Conservation (phyloP, 92 coral and sea anemone species). For the Anthopleura xanthogrammica region DNA sequence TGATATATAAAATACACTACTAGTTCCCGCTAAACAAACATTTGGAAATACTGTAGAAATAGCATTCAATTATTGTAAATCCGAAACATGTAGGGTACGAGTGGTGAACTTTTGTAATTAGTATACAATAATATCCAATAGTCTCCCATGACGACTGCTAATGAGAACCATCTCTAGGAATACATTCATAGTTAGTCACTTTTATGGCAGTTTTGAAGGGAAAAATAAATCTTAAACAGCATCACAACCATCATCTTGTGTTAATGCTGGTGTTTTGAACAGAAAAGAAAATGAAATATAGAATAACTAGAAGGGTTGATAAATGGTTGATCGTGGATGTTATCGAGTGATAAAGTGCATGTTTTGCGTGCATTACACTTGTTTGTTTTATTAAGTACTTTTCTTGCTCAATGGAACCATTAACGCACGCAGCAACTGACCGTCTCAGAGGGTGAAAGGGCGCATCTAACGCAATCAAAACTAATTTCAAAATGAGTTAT, state of each 20-base stretch:
- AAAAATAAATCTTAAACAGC: not conserved
- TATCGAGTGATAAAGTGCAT: not conserved
- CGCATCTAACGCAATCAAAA: too few species aligned
- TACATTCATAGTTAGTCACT: not conserved
- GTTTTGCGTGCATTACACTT: not conserved
- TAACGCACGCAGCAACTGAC: not conserved
- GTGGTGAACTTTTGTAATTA: too few species aligned
- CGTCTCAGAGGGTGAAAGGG: too few species aligned
- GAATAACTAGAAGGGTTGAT: not conserved
- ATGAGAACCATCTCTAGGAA: not conserved
- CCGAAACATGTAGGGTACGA: too few species aligned
- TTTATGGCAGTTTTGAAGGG: not conserved
- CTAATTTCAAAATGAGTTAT: too few species aligned
- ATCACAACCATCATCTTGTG: too few species aligned
- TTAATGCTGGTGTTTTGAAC: too few species aligned
- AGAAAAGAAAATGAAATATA: not conserved
- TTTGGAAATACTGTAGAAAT: too few species aligned
- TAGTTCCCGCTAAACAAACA: too few species aligned
- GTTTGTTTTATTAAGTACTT: not conserved
- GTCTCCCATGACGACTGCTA: not conserved
- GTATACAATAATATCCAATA: too few species aligned
- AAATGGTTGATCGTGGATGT: not conserved
- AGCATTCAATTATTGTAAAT: too few species aligned
- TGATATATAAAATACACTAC: too few species aligned
- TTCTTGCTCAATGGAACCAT: not conserved